Percentiles rank a stretch among this genome's conserved stretches.
Evolutionary conservation across 2,797 vertebrate species (phyloP).

Genomic region (Rhadinocentrus ornatus): DNA sequence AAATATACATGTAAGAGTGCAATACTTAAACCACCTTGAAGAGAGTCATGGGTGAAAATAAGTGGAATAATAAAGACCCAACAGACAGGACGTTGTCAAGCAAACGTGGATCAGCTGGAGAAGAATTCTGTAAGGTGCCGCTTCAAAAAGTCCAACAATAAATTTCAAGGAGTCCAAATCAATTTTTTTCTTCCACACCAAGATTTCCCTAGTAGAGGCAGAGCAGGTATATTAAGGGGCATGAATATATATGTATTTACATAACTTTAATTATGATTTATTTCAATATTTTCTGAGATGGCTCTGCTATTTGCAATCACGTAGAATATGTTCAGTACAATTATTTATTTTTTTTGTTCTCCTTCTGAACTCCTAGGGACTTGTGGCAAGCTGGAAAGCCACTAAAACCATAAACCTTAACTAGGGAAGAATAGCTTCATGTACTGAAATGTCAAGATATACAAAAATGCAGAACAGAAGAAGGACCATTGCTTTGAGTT

Average conservation of each 20-base stretch:
- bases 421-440: background rate
- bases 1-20: background rate
- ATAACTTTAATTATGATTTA: background rate
- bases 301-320: background rate
- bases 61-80: background rate
- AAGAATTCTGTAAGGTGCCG: background rate
- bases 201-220: no score
- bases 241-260: background rate
- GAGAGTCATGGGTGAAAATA: background rate
- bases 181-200: no score
- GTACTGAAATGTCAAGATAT: background rate
- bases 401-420: background rate
- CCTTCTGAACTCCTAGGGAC: background rate
- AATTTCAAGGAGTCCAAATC: background rate
- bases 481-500: background rate
- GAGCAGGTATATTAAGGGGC: no score
- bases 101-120: background rate
- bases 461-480: background rate
- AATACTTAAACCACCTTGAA: background rate
- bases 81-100: background rate
- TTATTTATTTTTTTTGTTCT: background rate
- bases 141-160: background rate
- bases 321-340: background rate
- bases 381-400: background rate
- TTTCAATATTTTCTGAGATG: no score